Conservation (phyloP, 1,140 invertebrate genomes). For the Brachionus asplanchnoidis region DNA sequence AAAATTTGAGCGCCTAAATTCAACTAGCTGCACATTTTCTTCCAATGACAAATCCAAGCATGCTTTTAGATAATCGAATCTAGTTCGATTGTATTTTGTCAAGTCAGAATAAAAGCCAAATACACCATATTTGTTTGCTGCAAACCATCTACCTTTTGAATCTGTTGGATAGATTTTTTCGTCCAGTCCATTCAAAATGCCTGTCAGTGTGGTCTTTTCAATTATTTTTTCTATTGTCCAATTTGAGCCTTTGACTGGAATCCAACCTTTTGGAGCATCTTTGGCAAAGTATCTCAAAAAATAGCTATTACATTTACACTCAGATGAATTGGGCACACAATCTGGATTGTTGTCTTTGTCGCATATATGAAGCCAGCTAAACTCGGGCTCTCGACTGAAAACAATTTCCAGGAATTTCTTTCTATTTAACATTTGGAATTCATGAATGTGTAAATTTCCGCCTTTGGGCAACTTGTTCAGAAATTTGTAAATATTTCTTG, state of each 20-base stretch:
- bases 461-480: conserved; percentile 29
- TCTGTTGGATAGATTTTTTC: conserved; percentile 37
- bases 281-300: conserved; percentile 25
- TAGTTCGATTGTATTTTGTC: conserved; percentile 13
- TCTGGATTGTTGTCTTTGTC: conserved; percentile 5
- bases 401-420: conserved; percentile 21
- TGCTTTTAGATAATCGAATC: conserved; percentile 30
- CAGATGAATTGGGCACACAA: neutral
- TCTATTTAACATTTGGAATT: conserved; percentile 35
- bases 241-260: conserved; percentile 34
- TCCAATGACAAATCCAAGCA: neutral
- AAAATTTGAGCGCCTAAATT: conserved; percentile 22
- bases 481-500: conserved; percentile 15
- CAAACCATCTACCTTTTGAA: conserved; percentile 2
- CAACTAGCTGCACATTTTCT: conserved; percentile 36
- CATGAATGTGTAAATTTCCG: conserved; percentile 36
- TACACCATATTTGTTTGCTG: conserved; percentile 12
- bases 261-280: neutral
- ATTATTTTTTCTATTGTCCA: conserved; percentile 33
- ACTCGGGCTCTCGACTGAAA: neutral
- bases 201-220: conserved; percentile 23
- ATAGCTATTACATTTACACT: neutral
- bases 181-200: conserved; percentile 19
- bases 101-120: conserved; percentile 27
- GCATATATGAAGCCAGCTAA: conserved; percentile 22